These are phyloP conservation scores for Microhierax caerulescens DNA, from an alignment of 2,797 vertebrate genomes.

Conservation along the genomic window DNA sequence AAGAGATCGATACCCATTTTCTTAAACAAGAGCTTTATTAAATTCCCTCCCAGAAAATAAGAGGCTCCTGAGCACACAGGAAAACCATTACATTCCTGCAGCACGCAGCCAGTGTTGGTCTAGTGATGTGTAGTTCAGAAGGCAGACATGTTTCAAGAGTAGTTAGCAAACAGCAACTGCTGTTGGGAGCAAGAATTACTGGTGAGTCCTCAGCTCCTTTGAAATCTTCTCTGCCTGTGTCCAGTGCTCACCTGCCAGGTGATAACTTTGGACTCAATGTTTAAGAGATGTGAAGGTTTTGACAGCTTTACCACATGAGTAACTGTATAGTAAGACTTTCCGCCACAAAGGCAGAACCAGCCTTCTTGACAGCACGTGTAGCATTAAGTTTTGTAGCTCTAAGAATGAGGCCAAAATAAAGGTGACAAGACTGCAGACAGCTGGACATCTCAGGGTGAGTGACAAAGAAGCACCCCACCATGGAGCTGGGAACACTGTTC, in stretches of 20 bases:
- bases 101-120: neutral
- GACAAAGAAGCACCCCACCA: neutral
- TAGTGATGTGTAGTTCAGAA: accelerated
- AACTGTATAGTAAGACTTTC: neutral
- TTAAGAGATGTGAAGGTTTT: neutral
- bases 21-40: neutral
- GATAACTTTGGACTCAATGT: neutral
- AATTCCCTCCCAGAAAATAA: neutral
- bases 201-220: neutral
- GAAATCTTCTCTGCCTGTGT: neutral
- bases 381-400: neutral
- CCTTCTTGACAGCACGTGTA: accelerated
- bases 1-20: neutral
- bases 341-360: neutral
- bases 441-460: neutral
- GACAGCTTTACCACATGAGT: neutral
- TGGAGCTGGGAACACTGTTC: neutral
- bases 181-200: neutral
- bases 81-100: neutral
- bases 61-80: accelerated
- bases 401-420: neutral
- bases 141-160: accelerated
- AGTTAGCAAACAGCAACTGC: neutral
- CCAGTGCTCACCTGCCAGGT: neutral
- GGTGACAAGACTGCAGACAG: neutral